Percentiles rank a stretch among this genome's conserved stretches.
These are phyloP conservation scores for Palythoa grandiflora DNA, from an alignment of 92 coral and sea anemone genomes.

Conservation along the genomic window DNA sequence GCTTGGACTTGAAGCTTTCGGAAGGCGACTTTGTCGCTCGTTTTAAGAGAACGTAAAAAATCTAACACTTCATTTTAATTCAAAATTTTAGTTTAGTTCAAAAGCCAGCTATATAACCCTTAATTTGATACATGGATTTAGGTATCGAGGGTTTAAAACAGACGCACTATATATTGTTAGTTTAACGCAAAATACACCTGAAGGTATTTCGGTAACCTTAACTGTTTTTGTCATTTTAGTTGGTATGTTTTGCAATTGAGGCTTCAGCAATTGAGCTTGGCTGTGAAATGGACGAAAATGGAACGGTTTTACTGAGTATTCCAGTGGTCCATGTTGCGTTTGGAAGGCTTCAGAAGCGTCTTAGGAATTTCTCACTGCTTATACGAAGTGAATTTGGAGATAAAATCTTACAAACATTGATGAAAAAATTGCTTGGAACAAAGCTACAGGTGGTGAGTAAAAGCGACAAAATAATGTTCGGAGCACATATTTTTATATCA, in stretches of 20 bases:
- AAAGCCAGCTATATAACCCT: too few relatives aligned
- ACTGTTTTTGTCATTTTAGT: constrained; percentile 33
- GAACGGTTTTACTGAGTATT: constrained; percentile 48
- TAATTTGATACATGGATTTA: too few relatives aligned
- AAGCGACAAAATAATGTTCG: not conserved
- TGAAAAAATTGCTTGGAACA: constrained; percentile 37
- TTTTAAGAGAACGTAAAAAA: too few relatives aligned
- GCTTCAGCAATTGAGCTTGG: constrained; percentile 71
- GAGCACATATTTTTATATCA: not conserved
- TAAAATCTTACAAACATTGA: constrained; percentile 52
- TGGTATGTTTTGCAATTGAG: constrained; percentile 64
- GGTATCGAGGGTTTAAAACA: too few relatives aligned
- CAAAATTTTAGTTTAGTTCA: too few relatives aligned
- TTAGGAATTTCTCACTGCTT: constrained; percentile 64
- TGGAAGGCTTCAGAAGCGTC: constrained; percentile 63
- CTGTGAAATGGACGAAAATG: constrained; percentile 25
- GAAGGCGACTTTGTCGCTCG: too few relatives aligned
- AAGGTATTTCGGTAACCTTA: too few relatives aligned
- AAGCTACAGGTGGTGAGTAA: constrained; percentile 72
- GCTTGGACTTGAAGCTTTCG: too few relatives aligned
- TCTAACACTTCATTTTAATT: too few relatives aligned
- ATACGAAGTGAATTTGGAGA: constrained; percentile 57
- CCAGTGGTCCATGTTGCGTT: constrained; percentile 68
- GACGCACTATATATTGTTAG: too few relatives aligned
- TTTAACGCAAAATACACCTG: too few relatives aligned